Conservation (phyloP, 2,888 invertebrate species). For the Volucella zonaria region DNA sequence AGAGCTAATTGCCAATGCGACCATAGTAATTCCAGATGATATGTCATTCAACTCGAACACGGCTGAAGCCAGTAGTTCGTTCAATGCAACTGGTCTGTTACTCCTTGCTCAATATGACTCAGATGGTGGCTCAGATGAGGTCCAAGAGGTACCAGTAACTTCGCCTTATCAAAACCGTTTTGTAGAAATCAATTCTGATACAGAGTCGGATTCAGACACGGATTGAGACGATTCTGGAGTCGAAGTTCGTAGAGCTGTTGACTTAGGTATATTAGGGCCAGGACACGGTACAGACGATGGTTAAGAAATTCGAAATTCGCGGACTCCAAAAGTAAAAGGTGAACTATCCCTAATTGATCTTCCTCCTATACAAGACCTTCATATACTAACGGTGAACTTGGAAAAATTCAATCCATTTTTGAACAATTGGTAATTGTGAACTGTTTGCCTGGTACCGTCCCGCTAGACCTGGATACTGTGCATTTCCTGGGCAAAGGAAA, state of each 20-base stretch:
- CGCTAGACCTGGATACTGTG: conserved; percentile 93
- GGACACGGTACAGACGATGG: conserved; percentile 77
- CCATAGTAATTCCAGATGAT: neutral
- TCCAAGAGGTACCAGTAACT: conserved; percentile 77
- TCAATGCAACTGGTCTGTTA: conserved; percentile 75
- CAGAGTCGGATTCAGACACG: conserved; percentile 67
- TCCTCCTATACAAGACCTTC: conserved; percentile 91
- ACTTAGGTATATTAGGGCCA: conserved; percentile 76
- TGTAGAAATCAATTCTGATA: conserved; percentile 77
- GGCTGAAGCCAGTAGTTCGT: neutral
- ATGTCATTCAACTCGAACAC: neutral
- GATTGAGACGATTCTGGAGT: conserved; percentile 75
- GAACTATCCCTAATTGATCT: conserved; percentile 86
- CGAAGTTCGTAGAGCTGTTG: conserved; percentile 77
- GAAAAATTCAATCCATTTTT: conserved; percentile 88
- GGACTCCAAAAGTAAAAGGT: conserved; percentile 79
- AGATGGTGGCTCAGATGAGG: conserved; percentile 76
- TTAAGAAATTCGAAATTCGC: conserved; percentile 75
- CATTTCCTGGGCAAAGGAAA: conserved; percentile 92
- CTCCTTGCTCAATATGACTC: conserved; percentile 79
- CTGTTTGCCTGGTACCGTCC: conserved; percentile 88
- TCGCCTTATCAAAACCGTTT: conserved; percentile 76
- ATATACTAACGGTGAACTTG: conserved; percentile 89
- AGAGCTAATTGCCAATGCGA: too few relatives aligned
- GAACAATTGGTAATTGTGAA: conserved; percentile 91